Evolutionary conservation across 1,140 invertebrate genomes (phyloP).

Genomic region (Eulimnadia texana): DNA sequence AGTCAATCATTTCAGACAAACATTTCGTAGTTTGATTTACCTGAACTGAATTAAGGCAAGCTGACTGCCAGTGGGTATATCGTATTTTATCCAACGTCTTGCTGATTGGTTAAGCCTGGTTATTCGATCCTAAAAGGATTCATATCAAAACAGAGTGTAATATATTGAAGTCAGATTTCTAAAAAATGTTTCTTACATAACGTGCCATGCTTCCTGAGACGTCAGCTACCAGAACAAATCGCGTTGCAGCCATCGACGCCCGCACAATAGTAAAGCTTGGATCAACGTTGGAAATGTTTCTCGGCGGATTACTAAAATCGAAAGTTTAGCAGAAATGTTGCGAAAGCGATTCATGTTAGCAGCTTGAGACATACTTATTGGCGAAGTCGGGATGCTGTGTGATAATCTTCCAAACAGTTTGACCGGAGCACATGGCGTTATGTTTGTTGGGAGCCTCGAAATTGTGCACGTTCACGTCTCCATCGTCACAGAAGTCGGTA

Average conservation of each 20-base stretch:
- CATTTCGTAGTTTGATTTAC: too few relatives aligned
- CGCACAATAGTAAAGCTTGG: slow-evolving; percentile 6
- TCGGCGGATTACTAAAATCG: slow-evolving; percentile 1
- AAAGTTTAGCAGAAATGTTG: background rate
- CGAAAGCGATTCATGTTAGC: too few relatives aligned
- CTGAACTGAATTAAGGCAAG: slow-evolving; percentile 20
- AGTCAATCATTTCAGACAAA: too few relatives aligned
- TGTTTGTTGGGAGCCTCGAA: slow-evolving; percentile 28
- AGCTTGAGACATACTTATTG: too few relatives aligned
- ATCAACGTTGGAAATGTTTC: background rate
- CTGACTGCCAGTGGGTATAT: slow-evolving; percentile 17
- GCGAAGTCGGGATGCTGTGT: slow-evolving; percentile 28
- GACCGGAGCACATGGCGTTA: slow-evolving; percentile 29
- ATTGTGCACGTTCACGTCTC: slow-evolving; percentile 24
- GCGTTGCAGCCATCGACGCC: background rate
- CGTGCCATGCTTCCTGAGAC: slow-evolving; percentile 21
- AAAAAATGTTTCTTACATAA: background rate
- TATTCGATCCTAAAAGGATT: slow-evolving; percentile 15
- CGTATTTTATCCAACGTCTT: slow-evolving; percentile 15
- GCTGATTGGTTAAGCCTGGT: slow-evolving; percentile 17
- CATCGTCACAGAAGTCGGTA: slow-evolving; percentile 27
- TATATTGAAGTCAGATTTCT: background rate
- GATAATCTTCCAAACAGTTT: slow-evolving; percentile 31
- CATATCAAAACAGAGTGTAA: background rate
- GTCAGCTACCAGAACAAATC: slow-evolving; percentile 20